These are phyloP conservation scores for Scleropages formosus DNA, from an alignment of 2,797 vertebrate species.

Conservation along the genomic window DNA sequence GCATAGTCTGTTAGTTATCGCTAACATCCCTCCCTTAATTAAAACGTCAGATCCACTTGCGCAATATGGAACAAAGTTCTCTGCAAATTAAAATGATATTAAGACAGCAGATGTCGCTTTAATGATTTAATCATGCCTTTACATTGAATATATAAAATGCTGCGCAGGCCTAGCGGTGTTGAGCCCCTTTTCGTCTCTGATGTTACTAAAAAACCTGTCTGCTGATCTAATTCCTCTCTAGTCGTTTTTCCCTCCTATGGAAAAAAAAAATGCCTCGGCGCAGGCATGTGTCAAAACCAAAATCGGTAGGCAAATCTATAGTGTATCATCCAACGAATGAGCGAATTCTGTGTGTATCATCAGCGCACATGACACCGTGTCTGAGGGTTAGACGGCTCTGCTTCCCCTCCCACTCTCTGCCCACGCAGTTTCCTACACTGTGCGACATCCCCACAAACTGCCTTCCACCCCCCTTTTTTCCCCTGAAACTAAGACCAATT, in stretches of 20 bases:
- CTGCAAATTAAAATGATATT: conserved; percentile 72
- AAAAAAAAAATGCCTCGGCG: conserved; percentile 30
- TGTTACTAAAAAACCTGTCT: conserved; percentile 29
- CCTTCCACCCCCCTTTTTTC: background rate
- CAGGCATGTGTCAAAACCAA: conserved; percentile 36
- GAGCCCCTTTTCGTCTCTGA: conserved; percentile 38
- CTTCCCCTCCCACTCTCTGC: conserved; percentile 5
- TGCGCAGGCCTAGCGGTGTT: conserved; percentile 50
- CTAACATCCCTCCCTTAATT: conserved; percentile 56
- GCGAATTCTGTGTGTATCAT: background rate
- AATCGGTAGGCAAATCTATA: conserved; percentile 22
- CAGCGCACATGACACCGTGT: background rate
- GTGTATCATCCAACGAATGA: too few relatives aligned
- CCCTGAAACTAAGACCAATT: background rate
- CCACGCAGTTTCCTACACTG: background rate
- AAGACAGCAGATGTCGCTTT: conserved; percentile 70
- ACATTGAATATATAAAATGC: conserved; percentile 46
- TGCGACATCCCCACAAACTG: background rate
- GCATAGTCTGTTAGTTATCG: background rate
- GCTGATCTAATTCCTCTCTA: conserved; percentile 49
- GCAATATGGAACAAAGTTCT: conserved; percentile 55
- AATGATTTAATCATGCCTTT: conserved; percentile 69
- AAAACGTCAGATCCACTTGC: conserved; percentile 64
- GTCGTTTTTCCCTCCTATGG: conserved; percentile 39
- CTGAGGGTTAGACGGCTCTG: background rate